Base-by-base conservation (phyloP, 2,797 vertebrate species). In the Sebastes baramenuke region DNA sequence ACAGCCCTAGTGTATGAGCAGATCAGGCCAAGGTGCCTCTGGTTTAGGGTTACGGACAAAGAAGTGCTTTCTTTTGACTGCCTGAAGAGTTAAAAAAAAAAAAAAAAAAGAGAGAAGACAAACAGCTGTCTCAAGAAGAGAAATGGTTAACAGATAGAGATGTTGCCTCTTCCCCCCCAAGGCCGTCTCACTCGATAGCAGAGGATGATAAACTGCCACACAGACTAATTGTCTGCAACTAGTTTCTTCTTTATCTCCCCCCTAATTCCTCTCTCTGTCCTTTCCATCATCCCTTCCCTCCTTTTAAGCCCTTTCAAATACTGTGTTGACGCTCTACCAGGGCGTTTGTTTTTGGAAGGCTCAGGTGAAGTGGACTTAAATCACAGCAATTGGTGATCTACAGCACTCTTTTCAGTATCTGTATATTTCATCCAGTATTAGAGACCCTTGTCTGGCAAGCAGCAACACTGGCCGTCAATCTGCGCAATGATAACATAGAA, bases 201-300 rank as follows among this genome's bases (percentile, higher is more conserved):
- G 27, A 75, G 52, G 67, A 87, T 91, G 86, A 94, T 90, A 87
- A 90, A 92, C 54, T 54, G 67, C 70, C 67, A 84, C 77, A 84
- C 60, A 77, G 74, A 76, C 81, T 85, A 69, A 69, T 67, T 76
- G 52, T 88, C 80, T 60, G 77, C 54, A 78, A 70, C 78, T 82
- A 69, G 60, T 83, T 67, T 85, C 76, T 72, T 79, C 72, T 86
- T 87, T 71, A 83, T 93, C 81, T 86, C 30, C 67, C 27, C 61
- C 86, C 74, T 46, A 46, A 81, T 88, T 87, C 65, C 77, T 79
- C 68, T 67, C 16, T 64, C 46, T 49, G 46, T 49, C 60, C 68
- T 56, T 68, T 84, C 38, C 72, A 79, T 83, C 72, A 77, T 66
- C 61, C 58, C 49, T 49, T 77, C 46, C 67, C 67, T 69, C 36